Evolutionary conservation across 2,888 invertebrate species (phyloP).

Genomic region (Bombylius major): DNA sequence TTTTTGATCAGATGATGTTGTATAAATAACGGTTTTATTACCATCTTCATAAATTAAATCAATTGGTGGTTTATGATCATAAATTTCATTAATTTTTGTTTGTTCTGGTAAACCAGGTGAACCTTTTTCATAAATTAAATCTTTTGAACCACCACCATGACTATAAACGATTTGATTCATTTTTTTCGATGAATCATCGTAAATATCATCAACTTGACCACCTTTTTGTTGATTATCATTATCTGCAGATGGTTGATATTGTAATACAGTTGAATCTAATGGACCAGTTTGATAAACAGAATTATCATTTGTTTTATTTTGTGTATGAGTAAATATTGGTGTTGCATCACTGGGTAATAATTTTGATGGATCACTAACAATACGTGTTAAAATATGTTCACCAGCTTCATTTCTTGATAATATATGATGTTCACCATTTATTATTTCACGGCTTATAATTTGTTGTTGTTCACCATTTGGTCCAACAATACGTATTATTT

Average conservation of each 20-base stretch:
- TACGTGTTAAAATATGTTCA: conserved; percentile 37
- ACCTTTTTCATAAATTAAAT: conserved; percentile 24
- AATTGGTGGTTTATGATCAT: conserved; percentile 41
- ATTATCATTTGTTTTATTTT: conserved; percentile 27
- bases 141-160: conserved; percentile 28
- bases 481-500: conserved; percentile 36
- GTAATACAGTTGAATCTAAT: conserved; percentile 32
- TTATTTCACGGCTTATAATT: conserved; percentile 37
- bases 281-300: conserved; percentile 34
- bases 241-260: conserved; percentile 24
- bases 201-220: conserved; percentile 28
- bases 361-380: conserved; percentile 36
- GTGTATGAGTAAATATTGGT: conserved; percentile 33
- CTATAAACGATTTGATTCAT: conserved; percentile 38
- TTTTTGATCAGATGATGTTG: conserved; percentile 63
- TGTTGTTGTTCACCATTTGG: conserved; percentile 37
- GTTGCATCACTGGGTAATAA: conserved; percentile 33
- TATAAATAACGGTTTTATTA: conserved; percentile 73
- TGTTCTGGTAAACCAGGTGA: conserved; percentile 4
- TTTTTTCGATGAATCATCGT: conserved; percentile 32
- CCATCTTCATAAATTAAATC: conserved; percentile 76
- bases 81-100: conserved; percentile 2
- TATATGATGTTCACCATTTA: conserved; percentile 37
- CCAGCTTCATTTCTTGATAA: conserved; percentile 37
- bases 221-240: conserved; percentile 5